These are phyloP conservation scores for Xiphophorus birchmanni DNA, from an alignment of 2,797 vertebrate genomes.

Conservation along the genomic window DNA sequence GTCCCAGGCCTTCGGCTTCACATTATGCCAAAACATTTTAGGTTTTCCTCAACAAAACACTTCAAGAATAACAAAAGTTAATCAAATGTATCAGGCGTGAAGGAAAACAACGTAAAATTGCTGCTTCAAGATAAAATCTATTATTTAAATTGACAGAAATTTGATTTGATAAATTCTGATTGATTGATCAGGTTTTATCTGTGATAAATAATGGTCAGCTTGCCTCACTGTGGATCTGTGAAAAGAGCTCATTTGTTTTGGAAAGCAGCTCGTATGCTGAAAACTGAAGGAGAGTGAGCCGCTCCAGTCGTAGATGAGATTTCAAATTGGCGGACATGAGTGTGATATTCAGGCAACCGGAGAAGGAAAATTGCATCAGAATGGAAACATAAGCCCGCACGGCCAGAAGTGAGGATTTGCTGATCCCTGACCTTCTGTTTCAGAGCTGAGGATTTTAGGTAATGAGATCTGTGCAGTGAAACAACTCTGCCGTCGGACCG, in stretches of 20 bases:
- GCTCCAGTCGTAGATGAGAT: constrained; percentile 67
- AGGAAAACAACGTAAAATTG: neutral
- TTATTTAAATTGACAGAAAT: neutral
- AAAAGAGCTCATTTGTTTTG: constrained; percentile 36
- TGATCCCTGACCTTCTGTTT: constrained; percentile 83
- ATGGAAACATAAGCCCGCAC: constrained; percentile 77
- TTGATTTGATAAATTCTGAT: neutral
- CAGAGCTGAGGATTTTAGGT: constrained; percentile 77
- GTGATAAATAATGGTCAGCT: neutral
- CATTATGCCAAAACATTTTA: neutral
- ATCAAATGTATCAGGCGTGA: neutral
- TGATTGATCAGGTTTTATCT: neutral
- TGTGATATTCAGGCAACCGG: constrained; percentile 76
- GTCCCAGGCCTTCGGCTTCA: too few species aligned
- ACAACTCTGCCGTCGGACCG: constrained; percentile 56
- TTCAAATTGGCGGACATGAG: constrained; percentile 63
- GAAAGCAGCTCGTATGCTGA: constrained; percentile 28
- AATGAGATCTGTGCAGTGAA: constrained; percentile 79
- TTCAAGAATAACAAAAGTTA: neutral
- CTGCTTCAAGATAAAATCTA: neutral
- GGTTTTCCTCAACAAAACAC: neutral
- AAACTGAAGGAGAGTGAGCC: constrained; percentile 63
- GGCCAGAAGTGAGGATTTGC: constrained; percentile 76
- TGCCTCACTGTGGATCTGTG: neutral
- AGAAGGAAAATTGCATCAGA: constrained; percentile 79